Evolutionary conservation across 2,797 vertebrate genomes (phyloP).

Genomic region (Orestias chungarensis): DNA sequence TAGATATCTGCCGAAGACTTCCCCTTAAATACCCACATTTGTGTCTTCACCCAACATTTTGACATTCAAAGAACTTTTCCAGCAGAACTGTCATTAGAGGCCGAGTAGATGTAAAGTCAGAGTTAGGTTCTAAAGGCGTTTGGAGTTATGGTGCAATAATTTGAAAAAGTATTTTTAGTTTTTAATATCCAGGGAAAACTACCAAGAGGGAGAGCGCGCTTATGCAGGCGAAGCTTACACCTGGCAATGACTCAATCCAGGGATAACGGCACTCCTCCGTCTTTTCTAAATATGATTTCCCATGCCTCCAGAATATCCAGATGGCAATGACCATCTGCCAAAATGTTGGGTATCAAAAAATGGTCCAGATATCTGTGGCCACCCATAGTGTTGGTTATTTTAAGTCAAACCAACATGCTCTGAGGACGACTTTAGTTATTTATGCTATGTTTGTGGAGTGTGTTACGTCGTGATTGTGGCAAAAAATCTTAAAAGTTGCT

Average conservation of each 20-base stretch:
- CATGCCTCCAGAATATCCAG: slow-evolving; percentile 7
- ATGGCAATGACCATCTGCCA: slow-evolving; percentile 3
- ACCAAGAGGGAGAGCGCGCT: too few relatives aligned
- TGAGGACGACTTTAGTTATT: slow-evolving; percentile 33
- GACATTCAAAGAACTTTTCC: not conserved
- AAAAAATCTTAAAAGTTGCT: slow-evolving; percentile 18
- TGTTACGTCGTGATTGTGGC: slow-evolving; percentile 1
- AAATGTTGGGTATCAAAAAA: slow-evolving; percentile 2
- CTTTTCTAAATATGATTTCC: slow-evolving; percentile 11
- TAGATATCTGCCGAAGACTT: not conserved
- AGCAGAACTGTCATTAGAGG: not conserved
- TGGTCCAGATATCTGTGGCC: not conserved
- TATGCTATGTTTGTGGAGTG: slow-evolving; percentile 17
- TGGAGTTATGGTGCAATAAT: not conserved
- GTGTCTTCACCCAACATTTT: not conserved
- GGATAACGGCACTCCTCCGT: slow-evolving; percentile 9
- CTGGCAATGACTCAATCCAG: slow-evolving; percentile 2
- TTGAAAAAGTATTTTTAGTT: not conserved
- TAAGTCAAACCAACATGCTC: slow-evolving; percentile 8
- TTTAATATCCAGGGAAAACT: not conserved
- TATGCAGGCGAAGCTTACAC: not conserved
- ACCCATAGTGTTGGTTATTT: not conserved
- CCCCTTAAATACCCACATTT: not conserved
- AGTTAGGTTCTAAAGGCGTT: not conserved
- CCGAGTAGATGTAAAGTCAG: not conserved